Conservation (phyloP, 2,113 vertebrate species). For the Pachycephala philippinensis region DNA sequence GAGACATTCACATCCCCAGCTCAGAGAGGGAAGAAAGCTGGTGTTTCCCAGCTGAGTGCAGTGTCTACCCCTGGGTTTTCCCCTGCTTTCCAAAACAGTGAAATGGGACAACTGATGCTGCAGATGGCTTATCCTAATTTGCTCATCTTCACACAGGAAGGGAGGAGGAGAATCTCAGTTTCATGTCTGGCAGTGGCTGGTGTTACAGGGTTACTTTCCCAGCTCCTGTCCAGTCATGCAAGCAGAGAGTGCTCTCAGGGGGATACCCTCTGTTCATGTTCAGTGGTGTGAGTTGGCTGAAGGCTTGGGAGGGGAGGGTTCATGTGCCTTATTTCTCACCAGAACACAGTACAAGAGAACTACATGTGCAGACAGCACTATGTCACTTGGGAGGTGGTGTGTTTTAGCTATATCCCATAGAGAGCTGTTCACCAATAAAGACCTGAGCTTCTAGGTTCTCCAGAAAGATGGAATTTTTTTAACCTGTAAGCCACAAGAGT, state of each 20-base stretch:
- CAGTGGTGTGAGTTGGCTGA: neutral
- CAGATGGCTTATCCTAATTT: neutral
- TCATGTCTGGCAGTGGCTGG: neutral
- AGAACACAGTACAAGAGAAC: neutral
- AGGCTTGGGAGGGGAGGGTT: neutral
- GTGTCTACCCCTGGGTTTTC: neutral
- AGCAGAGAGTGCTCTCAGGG: neutral
- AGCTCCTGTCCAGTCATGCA: neutral
- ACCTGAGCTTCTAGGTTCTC: neutral
- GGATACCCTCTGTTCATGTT: neutral
- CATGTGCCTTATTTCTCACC: neutral
- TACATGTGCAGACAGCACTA: neutral
- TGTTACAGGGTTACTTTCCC: neutral
- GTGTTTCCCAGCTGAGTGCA: neutral
- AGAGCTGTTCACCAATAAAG: neutral
- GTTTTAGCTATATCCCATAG: neutral
- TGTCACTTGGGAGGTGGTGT: neutral
- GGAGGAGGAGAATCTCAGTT: neutral
- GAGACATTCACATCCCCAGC: neutral
- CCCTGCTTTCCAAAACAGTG: neutral
- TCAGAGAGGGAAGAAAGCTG: neutral
- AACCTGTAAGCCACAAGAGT: neutral
- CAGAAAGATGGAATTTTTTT: neutral
- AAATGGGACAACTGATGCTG: neutral
- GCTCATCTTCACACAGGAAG: neutral